Evolutionary conservation across 2,113 vertebrate species (phyloP).

Genomic region (Clarias batrachus): DNA sequence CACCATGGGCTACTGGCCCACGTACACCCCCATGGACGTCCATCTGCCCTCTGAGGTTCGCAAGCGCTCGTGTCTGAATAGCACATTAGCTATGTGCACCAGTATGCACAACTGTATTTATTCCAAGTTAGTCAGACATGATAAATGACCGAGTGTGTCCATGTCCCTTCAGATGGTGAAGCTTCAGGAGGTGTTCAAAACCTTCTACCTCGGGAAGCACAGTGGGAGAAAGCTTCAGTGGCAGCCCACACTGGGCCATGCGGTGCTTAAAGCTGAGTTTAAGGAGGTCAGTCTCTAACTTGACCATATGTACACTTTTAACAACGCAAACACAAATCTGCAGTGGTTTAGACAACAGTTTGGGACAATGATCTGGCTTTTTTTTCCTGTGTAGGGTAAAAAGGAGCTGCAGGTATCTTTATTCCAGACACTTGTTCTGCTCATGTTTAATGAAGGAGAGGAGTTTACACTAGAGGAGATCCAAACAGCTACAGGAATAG

Average conservation of each 20-base stretch:
- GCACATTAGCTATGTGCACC: neutral
- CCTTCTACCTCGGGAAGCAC: constrained; percentile 97
- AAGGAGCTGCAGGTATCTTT: constrained; percentile 98
- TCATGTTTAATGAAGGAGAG: constrained; percentile 99
- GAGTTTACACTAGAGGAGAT: constrained; percentile 97
- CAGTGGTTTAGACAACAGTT: neutral
- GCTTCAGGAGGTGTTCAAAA: constrained; percentile 98
- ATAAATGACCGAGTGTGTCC: neutral
- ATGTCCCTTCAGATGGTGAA: constrained; percentile 88
- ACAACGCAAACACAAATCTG: neutral
- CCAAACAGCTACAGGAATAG: constrained; percentile 95
- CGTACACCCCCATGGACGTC: constrained; percentile 96
- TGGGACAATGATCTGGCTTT: neutral
- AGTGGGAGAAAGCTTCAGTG: constrained; percentile 97
- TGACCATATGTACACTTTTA: neutral
- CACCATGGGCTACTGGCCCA: constrained; percentile 99
- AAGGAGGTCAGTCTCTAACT: constrained; percentile 80
- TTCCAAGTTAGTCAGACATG: neutral
- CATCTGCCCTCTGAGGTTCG: constrained; percentile 93
- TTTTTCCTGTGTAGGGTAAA: constrained; percentile 76
- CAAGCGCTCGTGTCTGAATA: neutral
- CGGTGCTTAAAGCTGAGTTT: constrained; percentile 96
- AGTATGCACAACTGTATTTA: neutral
- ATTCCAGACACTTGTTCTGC: constrained; percentile 95
- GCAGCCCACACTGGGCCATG: constrained; percentile 96